phyloP scores from a whole-genome alignment of 2,888 invertebrate genomes.

The Plagodis pulveraria region DNA sequence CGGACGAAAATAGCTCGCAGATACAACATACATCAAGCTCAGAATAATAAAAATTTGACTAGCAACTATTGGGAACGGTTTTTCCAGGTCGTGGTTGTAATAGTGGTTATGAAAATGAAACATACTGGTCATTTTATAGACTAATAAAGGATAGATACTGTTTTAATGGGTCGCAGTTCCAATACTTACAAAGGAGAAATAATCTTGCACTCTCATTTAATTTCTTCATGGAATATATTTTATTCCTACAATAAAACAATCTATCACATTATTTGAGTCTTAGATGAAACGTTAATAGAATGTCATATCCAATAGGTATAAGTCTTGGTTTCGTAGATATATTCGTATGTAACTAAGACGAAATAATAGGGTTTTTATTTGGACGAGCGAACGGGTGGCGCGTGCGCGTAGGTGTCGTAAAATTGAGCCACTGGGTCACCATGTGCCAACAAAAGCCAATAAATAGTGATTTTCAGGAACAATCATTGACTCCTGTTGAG shows the following conservation, averaged over 20 bases:
- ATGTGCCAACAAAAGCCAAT: conserved; percentile 33
- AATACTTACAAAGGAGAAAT: too few relatives aligned
- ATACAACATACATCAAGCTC: conserved; percentile 53
- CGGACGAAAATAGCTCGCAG: conserved; percentile 59
- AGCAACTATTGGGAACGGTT: conserved; percentile 20
- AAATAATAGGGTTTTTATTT: conserved; percentile 54
- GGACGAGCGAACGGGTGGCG: conserved; percentile 42
- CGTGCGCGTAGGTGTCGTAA: conserved; percentile 54
- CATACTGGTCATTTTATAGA: neutral
- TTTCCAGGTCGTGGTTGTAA: conserved; percentile 1
- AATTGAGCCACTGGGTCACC: conserved; percentile 55
- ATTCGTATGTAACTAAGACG: conserved; percentile 22
- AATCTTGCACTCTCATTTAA: too few relatives aligned
- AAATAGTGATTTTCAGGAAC: conserved; percentile 17
- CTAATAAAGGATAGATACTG: neutral
- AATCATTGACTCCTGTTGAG: conserved; percentile 13
- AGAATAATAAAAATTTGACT: conserved; percentile 43
- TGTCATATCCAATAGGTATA: neutral
- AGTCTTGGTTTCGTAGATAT: conserved; percentile 19
- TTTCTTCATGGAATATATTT: too few relatives aligned
- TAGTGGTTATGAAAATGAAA: conserved; percentile 2
- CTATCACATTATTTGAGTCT: too few relatives aligned
- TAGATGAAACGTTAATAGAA: too few relatives aligned
- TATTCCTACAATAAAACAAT: too few relatives aligned
- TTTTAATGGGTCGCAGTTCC: too few relatives aligned